Conservation (phyloP, 2,888 invertebrate genomes). For the Bombyx huttoni region DNA sequence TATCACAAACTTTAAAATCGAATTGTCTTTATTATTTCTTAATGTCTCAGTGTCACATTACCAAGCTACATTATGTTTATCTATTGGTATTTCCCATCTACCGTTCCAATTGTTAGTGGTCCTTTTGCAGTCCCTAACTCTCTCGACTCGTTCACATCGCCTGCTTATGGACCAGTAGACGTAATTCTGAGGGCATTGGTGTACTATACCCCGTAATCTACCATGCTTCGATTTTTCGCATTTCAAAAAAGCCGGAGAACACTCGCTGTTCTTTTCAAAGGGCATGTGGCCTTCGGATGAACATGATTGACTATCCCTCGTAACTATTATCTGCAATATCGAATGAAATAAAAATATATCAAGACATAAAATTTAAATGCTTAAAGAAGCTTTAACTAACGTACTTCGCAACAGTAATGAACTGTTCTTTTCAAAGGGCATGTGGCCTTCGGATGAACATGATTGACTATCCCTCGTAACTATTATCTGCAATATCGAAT, state of each 20-base stretch:
- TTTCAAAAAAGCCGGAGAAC: constrained; percentile 80
- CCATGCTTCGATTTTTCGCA: constrained; percentile 69
- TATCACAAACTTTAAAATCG: constrained; percentile 16
- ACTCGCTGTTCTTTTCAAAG: constrained; percentile 75
- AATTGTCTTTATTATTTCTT: constrained; percentile 3
- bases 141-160: constrained; percentile 78
- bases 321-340: constrained; percentile 74
- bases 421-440: constrained; percentile 74
- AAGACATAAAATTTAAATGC: too few relatives aligned
- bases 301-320: constrained; percentile 70
- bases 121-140: constrained; percentile 74
- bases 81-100: constrained; percentile 72
- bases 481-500: constrained; percentile 69
- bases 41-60: background rate
- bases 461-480: constrained; percentile 65
- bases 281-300: constrained; percentile 79
- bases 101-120: constrained; percentile 48
- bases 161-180: constrained; percentile 84
- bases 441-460: constrained; percentile 79
- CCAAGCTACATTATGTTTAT: constrained; percentile 61
- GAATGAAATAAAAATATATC: too few relatives aligned
- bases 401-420: too few relatives aligned
- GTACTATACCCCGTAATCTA: constrained; percentile 77
- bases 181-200: constrained; percentile 83
- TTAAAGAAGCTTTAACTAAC: too few relatives aligned